Base-by-base conservation (phyloP, 2,797 vertebrate genomes). In the Pseudochirops cupreus region DNA sequence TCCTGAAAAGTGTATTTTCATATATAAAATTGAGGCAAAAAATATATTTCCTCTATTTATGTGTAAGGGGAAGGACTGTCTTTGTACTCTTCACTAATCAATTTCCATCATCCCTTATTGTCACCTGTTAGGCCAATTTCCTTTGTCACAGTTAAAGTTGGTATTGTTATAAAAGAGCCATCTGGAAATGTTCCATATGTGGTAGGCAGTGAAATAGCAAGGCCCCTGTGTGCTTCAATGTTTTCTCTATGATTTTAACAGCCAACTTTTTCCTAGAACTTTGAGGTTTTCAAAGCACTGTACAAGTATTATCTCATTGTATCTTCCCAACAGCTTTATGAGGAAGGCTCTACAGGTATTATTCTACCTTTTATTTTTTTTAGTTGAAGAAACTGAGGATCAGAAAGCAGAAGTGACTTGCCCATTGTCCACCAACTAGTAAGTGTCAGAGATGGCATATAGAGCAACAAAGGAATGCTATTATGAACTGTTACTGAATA, bases 101-200 rank as follows among this genome's bases (percentile, higher is more conserved):
- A 39, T 74, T 67, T 74, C 16, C n/a, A 9, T 39, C 6, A 39
- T 39, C 2, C 6, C 1, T 67, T 67, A 67, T 18, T 92, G 93
- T 93, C 13, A 54, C 56, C 93, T 94, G 92, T 18, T 96, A 31
- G 91, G 33, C 74, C 90, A 33, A 91, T 24, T 93, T 12, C 91
- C 92, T 93, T 95, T 57, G 11, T n/a, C 94, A 92, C 0, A 89
- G 31, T 39, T 1, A 59, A 9, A 4, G 3, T 52, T 92, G 90
- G 53, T 55, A 55, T 24, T 12, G 12, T 24, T 56, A 28, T 56
- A 33, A 91, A 39, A 74, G 16, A 67, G 5, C 16, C 67, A 24
- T 74, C 67, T 21, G 1, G n/a, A 74, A 74, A 74, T 39, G 7
- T 74, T 74, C n/a, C n/a, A 21, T 39, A 9, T 16, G 3, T 74